Evolutionary conservation across 2,797 vertebrate species (phyloP).

Genomic region (Galago senegalensis): DNA sequence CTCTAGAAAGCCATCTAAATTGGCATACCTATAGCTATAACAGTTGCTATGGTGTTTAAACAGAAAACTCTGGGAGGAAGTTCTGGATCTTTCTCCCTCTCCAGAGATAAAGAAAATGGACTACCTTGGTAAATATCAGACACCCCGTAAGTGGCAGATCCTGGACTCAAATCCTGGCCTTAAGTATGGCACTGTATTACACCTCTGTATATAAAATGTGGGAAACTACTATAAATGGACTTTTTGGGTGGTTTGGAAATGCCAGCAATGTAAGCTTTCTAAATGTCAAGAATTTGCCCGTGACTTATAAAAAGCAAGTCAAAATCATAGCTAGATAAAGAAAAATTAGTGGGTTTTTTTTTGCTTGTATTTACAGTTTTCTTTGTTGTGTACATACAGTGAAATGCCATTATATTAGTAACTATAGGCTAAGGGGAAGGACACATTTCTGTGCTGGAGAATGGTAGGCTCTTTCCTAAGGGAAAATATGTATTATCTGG

Average conservation of each 20-base stretch:
- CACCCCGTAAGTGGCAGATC: not conserved
- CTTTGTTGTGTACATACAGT: not conserved
- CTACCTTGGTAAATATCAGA: not conserved
- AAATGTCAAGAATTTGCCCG: constrained; percentile 9
- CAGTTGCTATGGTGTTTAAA: not conserved
- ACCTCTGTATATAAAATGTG: not conserved
- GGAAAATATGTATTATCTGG: not conserved
- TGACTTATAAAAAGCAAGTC: not conserved
- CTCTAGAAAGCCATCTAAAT: not conserved
- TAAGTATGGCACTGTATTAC: not conserved
- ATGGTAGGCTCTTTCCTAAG: not conserved
- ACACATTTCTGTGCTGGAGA: not conserved
- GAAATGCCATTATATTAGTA: not conserved
- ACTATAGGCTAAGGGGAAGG: not conserved
- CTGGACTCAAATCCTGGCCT: not conserved
- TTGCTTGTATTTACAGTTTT: not conserved
- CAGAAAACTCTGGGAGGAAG: not conserved
- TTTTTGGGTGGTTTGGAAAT: not conserved
- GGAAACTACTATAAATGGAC: not conserved
- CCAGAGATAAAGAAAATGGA: not conserved
- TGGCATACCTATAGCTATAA: not conserved
- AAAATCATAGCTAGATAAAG: not conserved
- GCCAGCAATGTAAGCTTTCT: not conserved
- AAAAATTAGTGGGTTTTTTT: not conserved
- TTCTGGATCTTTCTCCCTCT: not conserved